Evolutionary conservation across 37 sponge, comb jelly and placozoan genomes (phyloP).

Genomic region (Petrosia ficiformis): DNA sequence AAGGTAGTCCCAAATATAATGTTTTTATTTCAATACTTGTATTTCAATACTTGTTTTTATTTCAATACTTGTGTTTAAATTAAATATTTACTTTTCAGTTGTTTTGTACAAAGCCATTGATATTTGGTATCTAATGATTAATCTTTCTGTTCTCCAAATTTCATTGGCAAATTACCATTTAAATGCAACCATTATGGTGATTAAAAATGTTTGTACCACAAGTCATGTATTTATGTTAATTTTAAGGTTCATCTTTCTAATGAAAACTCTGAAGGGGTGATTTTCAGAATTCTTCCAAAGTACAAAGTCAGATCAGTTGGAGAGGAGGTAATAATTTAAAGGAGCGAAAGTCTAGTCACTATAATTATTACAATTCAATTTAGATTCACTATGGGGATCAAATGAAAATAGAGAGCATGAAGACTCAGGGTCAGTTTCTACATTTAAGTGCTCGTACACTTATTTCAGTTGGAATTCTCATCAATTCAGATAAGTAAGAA

Average conservation of each 20-base stretch:
- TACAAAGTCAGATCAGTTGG: constrained; percentile 81
- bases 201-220: neutral
- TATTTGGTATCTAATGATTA: no score
- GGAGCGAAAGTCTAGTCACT: neutral
- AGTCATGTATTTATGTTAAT: neutral
- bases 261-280: constrained; percentile 42
- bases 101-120: no score
- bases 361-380: no score
- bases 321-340: constrained; percentile 73
- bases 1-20: no score
- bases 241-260: constrained; percentile 8
- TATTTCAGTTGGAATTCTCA: neutral
- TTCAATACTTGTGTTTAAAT: no score
- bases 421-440: constrained; percentile 66
- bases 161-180: no score
- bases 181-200: no score
- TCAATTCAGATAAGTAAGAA: constrained; percentile 28
- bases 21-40: no score
- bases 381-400: constrained; percentile 56
- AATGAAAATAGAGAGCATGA: constrained; percentile 54
- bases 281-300: constrained; percentile 71
- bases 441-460: constrained; percentile 43
- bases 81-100: no score
- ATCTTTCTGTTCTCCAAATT: no score
- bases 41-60: neutral